Conservation (phyloP, 2,113 vertebrate species). For the Ancistrus triradiatus region DNA sequence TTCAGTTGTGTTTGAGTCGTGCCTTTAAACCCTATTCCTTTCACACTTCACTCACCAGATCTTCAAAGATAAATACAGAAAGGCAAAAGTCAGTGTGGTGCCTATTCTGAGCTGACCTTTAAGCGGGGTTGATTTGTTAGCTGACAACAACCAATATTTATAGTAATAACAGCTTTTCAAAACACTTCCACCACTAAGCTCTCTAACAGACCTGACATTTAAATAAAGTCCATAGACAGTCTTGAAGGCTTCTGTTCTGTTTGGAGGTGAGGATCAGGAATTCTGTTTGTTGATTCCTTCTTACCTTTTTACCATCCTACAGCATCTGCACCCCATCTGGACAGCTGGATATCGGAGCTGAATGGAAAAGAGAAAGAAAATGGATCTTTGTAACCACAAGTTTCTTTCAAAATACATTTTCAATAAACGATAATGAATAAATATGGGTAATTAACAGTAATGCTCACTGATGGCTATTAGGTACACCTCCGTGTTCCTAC, state of each 20-base stretch:
- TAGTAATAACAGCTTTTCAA: constrained; percentile 10
- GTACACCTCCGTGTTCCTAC: too few relatives aligned
- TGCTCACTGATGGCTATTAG: too few relatives aligned
- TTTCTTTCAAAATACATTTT: too few relatives aligned
- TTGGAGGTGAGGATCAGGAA: neutral
- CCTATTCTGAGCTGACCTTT: constrained; percentile 1
- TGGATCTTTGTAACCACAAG: too few relatives aligned
- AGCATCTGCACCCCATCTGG: constrained; percentile 99
- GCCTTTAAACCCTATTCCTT: neutral
- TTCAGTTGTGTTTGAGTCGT: neutral
- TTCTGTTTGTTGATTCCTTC: constrained; percentile 7
- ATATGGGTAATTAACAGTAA: too few relatives aligned
- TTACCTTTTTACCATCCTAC: constrained; percentile 96
- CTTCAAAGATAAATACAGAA: neutral
- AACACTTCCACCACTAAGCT: neutral
- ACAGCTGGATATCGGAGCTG: constrained; percentile 60
- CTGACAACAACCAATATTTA: constrained; percentile 20
- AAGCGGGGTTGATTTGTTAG: constrained; percentile 2
- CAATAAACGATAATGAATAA: too few relatives aligned
- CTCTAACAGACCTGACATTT: constrained; percentile 18
- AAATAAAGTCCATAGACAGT: neutral
- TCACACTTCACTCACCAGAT: neutral
- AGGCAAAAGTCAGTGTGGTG: neutral
- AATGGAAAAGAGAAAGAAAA: constrained; percentile 42
- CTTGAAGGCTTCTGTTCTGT: neutral